phyloP scores from a whole-genome alignment of 2,888 invertebrate genomes.

The Luffia ferchaultella region DNA sequence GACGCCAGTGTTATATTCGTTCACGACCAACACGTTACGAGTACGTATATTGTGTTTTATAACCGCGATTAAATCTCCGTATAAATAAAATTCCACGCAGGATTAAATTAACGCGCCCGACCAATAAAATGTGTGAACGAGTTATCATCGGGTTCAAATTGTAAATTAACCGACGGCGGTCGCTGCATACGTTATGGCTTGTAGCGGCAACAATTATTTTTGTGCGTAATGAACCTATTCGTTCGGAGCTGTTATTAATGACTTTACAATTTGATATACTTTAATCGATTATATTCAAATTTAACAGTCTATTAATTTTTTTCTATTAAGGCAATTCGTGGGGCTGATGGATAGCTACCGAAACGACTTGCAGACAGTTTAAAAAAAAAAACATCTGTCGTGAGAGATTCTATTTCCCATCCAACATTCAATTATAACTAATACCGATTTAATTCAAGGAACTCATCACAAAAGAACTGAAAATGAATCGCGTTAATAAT shows the following conservation, averaged over 20 bases:
- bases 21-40: slow-evolving; percentile 17
- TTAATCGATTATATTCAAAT: neutral
- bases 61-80: slow-evolving; percentile 25
- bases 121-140: slow-evolving; percentile 21
- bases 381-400: neutral
- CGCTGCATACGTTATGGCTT: slow-evolving; percentile 8
- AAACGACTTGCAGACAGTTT: too few species aligned
- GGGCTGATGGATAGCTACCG: neutral
- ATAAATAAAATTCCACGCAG: slow-evolving; percentile 25
- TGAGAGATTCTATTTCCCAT: neutral
- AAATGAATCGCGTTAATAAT: slow-evolving; percentile 53
- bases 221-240: neutral
- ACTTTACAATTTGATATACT: neutral
- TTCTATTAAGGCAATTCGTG: too few species aligned
- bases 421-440: slow-evolving; percentile 5
- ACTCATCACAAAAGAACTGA: slow-evolving; percentile 40
- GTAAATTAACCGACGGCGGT: slow-evolving; percentile 3
- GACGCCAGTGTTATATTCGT: slow-evolving; percentile 14
- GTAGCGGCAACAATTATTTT: neutral
- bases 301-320: neutral
- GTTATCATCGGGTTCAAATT: neutral
- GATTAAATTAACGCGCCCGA: slow-evolving; percentile 27
- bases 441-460: neutral
- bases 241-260: neutral
- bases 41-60: slow-evolving; percentile 22